Percentiles rank a stretch among this genome's conserved stretches.
Evolutionary conservation across 2,113 vertebrate species (phyloP).

Genomic region (Mustela nigripes): DNA sequence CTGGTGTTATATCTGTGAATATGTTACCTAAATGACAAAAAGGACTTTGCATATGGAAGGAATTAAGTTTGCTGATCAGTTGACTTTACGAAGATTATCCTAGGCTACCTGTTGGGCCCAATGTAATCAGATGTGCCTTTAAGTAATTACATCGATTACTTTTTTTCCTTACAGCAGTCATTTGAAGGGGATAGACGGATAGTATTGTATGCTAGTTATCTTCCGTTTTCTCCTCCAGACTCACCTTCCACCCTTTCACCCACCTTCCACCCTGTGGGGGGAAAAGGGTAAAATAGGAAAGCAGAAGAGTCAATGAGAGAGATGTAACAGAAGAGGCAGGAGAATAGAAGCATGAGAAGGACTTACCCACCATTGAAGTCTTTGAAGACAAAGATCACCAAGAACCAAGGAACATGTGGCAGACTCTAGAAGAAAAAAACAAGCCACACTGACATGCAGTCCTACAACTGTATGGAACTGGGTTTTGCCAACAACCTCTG

Average conservation of each 20-base stretch:
- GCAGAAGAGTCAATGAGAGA: background rate
- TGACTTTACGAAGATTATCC: background rate
- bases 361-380: fast-evolving
- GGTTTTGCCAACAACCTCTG: background rate
- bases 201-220: background rate
- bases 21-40: background rate
- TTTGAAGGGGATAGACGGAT: background rate
- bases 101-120: background rate
- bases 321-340: background rate
- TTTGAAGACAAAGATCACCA: background rate
- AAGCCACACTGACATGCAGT: background rate
- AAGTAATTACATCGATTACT: background rate
- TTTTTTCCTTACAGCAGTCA: background rate
- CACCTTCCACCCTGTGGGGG: background rate
- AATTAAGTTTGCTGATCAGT: background rate
- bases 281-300: background rate
- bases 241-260: background rate
- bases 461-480: background rate
- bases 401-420: background rate
- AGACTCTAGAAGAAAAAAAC: background rate
- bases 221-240: background rate
- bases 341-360: background rate
- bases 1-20: background rate
- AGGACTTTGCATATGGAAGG: background rate
- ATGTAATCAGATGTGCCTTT: background rate